A percentile compares a stretch with the other conserved stretches of the same genome.
phyloP scores from a whole-genome alignment of 1,140 invertebrate species.

The Pantala flavescens region DNA sequence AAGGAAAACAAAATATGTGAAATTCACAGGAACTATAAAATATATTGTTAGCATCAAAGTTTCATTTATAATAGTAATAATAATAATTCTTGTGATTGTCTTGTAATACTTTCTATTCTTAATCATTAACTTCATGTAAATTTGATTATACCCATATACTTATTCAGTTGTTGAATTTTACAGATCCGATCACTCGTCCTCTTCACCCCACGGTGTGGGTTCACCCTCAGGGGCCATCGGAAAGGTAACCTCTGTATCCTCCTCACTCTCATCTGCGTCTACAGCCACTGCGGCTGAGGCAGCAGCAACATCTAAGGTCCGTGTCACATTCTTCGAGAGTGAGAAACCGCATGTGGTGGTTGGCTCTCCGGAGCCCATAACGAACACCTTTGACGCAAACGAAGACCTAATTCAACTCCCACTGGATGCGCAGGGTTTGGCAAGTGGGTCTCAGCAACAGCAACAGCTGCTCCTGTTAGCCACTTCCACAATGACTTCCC shows the following conservation, averaged over 20 bases:
- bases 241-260: neutral
- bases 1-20: too few species aligned
- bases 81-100: too few species aligned
- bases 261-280: neutral
- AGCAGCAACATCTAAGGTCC: slow-evolving; percentile 49
- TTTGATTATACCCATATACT: too few species aligned
- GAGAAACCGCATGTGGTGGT: slow-evolving; percentile 55
- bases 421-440: slow-evolving; percentile 31
- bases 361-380: slow-evolving; percentile 44
- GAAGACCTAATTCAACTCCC: slow-evolving; percentile 28
- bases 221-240: neutral
- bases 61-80: too few species aligned
- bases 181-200: neutral
- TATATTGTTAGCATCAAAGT: too few species aligned
- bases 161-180: neutral
- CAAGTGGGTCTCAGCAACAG: neutral
- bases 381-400: slow-evolving; percentile 35
- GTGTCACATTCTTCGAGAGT: slow-evolving; percentile 69
- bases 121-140: too few species aligned
- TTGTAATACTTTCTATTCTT: too few species aligned
- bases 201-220: neutral
- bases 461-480: neutral
- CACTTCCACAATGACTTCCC: slow-evolving; percentile 27
- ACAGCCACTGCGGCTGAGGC: neutral
- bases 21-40: too few species aligned